Percentiles rank a stretch among this genome's conserved stretches.
Evolutionary conservation across 2,797 vertebrate species (phyloP).

Genomic region (Ispidina picta): DNA sequence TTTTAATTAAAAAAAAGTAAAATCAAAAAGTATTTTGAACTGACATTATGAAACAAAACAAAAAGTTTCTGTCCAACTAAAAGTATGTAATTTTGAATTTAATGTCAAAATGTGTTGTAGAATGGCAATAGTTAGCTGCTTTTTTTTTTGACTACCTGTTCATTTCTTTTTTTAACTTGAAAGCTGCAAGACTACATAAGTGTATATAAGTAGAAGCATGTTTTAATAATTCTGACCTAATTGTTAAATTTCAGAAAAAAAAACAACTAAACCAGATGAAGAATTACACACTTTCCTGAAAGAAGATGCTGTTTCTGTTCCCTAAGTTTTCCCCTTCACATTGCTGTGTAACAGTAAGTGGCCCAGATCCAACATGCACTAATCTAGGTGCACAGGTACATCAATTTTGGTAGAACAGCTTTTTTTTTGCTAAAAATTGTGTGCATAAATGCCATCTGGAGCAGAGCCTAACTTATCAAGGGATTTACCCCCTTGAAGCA

Average conservation of each 20-base stretch:
- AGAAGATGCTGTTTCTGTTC: neutral
- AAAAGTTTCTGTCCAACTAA: neutral
- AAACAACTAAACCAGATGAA: neutral
- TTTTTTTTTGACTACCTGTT: neutral
- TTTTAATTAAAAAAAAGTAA: neutral
- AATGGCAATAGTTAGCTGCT: neutral
- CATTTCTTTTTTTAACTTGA: neutral
- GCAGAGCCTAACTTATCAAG: constrained; percentile 26
- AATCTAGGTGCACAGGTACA: neutral
- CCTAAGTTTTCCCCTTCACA: neutral
- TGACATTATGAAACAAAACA: neutral
- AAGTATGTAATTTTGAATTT: neutral
- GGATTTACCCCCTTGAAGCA: constrained; percentile 26
- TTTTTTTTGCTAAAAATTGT: constrained; percentile 17
- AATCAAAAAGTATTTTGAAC: neutral
- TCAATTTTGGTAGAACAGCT: neutral
- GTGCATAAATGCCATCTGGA: constrained; percentile 10
- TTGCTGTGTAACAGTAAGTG: neutral
- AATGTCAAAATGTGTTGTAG: neutral
- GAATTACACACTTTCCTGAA: neutral
- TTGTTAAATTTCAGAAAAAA: neutral
- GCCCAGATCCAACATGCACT: constrained; percentile 4
- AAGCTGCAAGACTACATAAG: neutral
- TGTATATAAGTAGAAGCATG: neutral
- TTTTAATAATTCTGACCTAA: neutral